A percentile compares a stretch with the other conserved stretches of the same genome.
Evolutionary conservation across 2,113 vertebrate species (phyloP).

Genomic region (Microcebus tavaratra): DNA sequence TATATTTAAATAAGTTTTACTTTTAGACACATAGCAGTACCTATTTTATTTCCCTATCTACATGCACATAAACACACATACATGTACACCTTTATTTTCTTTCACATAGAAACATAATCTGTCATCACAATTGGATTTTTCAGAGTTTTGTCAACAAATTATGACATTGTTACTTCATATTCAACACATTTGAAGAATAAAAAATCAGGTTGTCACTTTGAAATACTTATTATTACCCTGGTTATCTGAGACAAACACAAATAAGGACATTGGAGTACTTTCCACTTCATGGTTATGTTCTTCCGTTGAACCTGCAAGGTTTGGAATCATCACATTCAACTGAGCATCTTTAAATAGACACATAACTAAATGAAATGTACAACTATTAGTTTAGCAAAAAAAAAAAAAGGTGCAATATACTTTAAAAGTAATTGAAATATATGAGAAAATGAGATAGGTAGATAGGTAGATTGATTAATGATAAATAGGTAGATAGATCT

Average conservation of each 20-base stretch:
- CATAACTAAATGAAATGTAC: not conserved
- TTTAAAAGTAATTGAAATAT: conserved; percentile 37
- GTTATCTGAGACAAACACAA: not conserved
- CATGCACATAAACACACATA: not conserved
- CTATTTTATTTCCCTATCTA: not conserved
- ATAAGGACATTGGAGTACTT: not conserved
- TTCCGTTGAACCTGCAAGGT: not conserved
- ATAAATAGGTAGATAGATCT: not conserved
- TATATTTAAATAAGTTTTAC: not conserved
- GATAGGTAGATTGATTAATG: not conserved
- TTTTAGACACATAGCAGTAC: not conserved
- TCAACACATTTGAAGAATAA: not conserved
- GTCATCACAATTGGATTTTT: not conserved
- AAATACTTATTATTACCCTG: not conserved
- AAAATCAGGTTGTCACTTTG: not conserved
- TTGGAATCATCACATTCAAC: not conserved
- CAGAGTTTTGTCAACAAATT: not conserved
- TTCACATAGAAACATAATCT: not conserved
- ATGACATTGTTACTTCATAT: not conserved
- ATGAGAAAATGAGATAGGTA: not conserved
- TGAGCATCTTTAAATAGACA: not conserved
- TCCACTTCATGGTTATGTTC: not conserved
- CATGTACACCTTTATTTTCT: not conserved
- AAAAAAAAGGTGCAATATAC: not conserved
- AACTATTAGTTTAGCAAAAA: not conserved